Evolutionary conservation across 2,797 vertebrate genomes (phyloP).

Genomic region (Protosalanx chinensis): DNA sequence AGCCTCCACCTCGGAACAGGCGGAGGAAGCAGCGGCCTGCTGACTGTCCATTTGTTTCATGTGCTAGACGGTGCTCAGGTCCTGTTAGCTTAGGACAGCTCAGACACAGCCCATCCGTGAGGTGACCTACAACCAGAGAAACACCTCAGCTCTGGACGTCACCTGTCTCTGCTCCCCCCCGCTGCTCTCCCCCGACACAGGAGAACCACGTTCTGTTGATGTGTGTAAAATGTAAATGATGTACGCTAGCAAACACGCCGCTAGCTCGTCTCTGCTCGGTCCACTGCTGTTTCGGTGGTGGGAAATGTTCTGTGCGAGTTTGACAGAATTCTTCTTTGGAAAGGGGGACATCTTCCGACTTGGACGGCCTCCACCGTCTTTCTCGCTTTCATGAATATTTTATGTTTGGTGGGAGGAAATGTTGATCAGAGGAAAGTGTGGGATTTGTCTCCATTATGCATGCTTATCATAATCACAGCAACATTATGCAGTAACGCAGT

Average conservation of each 20-base stretch:
- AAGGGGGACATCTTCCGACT: constrained; percentile 53
- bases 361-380: constrained; percentile 52
- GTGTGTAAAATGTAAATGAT: neutral
- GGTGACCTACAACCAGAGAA: constrained; percentile 62
- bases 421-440: constrained; percentile 62
- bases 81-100: constrained; percentile 60
- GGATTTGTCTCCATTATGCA: constrained; percentile 69
- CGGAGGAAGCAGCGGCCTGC: constrained; percentile 62
- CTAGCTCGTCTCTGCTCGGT: constrained; percentile 2
- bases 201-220: neutral
- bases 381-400: constrained; percentile 60
- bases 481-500: constrained; percentile 66
- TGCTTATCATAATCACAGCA: constrained; percentile 66
- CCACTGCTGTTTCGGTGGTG: constrained; percentile 22
- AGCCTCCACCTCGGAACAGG: constrained; percentile 64
- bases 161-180: constrained; percentile 41
- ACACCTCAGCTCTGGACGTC: constrained; percentile 61
- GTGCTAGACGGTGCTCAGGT: constrained; percentile 55
- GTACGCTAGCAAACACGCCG: neutral
- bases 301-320: constrained; percentile 27
- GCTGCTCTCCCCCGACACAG: neutral
- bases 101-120: constrained; percentile 60
- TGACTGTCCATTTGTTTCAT: constrained; percentile 64
- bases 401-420: constrained; percentile 63
- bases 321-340: constrained; percentile 6